These are phyloP conservation scores for Odontothrips loti DNA, from an alignment of 2,888 invertebrate species.

Conservation along the genomic window DNA sequence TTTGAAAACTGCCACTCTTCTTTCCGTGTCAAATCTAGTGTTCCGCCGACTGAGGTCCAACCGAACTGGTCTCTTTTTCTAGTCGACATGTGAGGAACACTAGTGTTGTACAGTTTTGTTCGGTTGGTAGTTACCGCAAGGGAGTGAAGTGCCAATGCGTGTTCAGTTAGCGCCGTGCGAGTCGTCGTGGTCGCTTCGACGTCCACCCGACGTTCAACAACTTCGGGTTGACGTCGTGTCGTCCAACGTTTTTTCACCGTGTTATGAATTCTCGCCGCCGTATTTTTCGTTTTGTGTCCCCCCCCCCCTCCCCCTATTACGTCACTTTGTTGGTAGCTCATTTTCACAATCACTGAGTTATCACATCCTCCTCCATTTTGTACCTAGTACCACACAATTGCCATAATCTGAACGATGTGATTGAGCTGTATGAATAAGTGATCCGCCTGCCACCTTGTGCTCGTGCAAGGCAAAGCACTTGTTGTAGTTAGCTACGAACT, in stretches of 20 bases:
- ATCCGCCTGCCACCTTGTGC: no score
- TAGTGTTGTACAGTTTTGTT: conserved; percentile 23
- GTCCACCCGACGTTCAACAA: not conserved
- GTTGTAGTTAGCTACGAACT: no score
- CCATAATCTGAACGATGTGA: not conserved
- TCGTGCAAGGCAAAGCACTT: no score
- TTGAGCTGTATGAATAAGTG: no score
- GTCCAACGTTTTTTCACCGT: not conserved
- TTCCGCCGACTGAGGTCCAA: not conserved
- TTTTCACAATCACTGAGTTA: conserved; percentile 5
- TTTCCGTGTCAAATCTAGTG: conserved; percentile 24
- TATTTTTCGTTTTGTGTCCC: not conserved
- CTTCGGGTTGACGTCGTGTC: not conserved
- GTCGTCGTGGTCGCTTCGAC: not conserved
- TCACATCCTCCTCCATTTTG: conserved; percentile 16
- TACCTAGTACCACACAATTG: conserved; percentile 17
- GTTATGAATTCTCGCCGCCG: not conserved
- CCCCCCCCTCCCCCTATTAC: not conserved
- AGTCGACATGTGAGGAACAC: not conserved
- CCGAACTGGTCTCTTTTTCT: not conserved
- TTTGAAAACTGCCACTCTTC: conserved; percentile 19
- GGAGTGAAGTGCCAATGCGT: conserved; percentile 25
- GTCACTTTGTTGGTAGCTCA: conserved; percentile 6
- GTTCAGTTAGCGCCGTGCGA: conserved; percentile 7
- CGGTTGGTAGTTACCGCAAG: conserved; percentile 16